A percentile compares a stretch with the other conserved stretches of the same genome.
phyloP scores from a whole-genome alignment of 1,140 invertebrate species.

The Ooceraea biroi region DNA sequence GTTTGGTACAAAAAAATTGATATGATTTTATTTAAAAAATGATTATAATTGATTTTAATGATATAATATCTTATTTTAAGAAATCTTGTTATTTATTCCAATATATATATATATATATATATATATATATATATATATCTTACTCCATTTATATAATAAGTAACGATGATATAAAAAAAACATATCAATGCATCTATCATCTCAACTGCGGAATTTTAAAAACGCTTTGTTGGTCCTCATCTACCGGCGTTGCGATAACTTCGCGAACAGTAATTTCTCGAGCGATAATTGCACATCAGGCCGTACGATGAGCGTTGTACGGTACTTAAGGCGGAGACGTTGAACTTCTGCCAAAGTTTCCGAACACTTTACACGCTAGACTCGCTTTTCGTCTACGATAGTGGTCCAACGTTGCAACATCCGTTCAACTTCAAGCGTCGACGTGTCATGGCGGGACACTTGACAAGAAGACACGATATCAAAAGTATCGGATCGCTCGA shows the following conservation, averaged over 20 bases:
- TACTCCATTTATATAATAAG: neutral
- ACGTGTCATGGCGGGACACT: neutral
- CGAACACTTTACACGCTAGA: constrained; percentile 21
- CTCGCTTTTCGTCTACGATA: neutral
- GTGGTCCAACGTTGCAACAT: constrained; percentile 7
- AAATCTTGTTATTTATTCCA: too few species aligned
- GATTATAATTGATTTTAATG: neutral
- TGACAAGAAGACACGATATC: constrained; percentile 4
- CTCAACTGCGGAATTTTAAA: neutral
- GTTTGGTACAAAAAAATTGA: neutral
- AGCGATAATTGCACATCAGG: constrained; percentile 8
- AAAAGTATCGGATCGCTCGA: constrained; percentile 20
- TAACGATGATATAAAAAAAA: too few species aligned
- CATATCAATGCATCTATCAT: too few species aligned
- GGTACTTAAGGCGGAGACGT: constrained; percentile 17
- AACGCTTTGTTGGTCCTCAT: too few species aligned
- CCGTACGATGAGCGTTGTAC: neutral
- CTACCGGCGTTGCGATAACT: neutral
- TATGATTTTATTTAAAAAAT: constrained; percentile 17
- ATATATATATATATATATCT: too few species aligned
- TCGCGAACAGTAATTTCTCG: neutral
- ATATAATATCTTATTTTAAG: too few species aligned
- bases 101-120: too few species aligned
- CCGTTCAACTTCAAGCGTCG: constrained; percentile 1
- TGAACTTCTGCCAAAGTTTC: neutral